Evolutionary conservation across 1,140 invertebrate genomes (phyloP).

Genomic region (Pemphigus obesinymphae): DNA sequence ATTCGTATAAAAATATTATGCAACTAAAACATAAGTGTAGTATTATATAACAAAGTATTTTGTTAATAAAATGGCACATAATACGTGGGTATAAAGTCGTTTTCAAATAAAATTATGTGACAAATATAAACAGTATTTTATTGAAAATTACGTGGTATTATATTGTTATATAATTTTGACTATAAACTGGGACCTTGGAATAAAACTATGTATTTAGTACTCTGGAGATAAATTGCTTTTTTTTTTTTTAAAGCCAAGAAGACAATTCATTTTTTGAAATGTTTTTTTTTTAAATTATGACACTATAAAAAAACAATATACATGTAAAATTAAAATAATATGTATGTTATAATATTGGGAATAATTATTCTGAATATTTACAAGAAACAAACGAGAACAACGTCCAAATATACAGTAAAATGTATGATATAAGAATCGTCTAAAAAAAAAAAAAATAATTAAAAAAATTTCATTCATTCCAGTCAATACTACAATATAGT

Average conservation of each 20-base stretch:
- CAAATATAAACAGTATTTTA: not conserved
- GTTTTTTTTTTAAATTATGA: not conserved
- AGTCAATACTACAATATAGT: too few relatives aligned
- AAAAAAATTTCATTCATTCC: too few relatives aligned
- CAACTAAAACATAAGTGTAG: not conserved
- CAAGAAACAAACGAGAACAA: too few relatives aligned
- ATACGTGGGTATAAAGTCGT: not conserved
- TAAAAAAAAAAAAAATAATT: too few relatives aligned
- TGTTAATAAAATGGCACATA: not conserved
- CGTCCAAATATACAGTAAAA: too few relatives aligned
- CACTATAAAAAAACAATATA: not conserved
- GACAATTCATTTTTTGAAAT: not conserved
- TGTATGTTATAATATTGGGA: too few relatives aligned
- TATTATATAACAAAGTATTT: not conserved
- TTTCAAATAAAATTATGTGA: not conserved
- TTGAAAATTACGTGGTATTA: not conserved
- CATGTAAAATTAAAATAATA: too few relatives aligned
- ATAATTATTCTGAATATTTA: too few relatives aligned
- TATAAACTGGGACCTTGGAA: too few relatives aligned
- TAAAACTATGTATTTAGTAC: too few relatives aligned
- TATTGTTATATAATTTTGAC: too few relatives aligned
- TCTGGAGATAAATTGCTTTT: not conserved
- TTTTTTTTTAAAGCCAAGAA: not conserved
- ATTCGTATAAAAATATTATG: not conserved
- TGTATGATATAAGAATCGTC: too few relatives aligned